Percentiles rank a stretch among this genome's conserved stretches.
Conservation (phyloP, 2,888 invertebrate genomes). For the Leptodirus hochenwartii region DNA sequence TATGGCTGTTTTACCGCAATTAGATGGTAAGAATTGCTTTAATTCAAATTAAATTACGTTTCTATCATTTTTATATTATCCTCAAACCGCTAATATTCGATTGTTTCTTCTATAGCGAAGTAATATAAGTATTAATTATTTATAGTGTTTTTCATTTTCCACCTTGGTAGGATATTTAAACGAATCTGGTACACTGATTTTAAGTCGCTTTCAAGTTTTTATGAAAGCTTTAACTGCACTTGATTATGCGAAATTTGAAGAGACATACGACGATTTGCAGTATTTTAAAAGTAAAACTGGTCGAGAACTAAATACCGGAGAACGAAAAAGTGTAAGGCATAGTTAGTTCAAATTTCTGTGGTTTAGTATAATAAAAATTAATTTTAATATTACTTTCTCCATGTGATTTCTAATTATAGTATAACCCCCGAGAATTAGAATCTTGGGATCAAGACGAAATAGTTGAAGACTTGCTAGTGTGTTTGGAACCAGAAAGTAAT, state of each 20-base stretch:
- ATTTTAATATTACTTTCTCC: conserved; percentile 2
- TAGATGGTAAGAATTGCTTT: conserved; percentile 49
- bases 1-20: conserved; percentile 64
- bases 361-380: background rate
- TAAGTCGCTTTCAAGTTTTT: conserved; percentile 70
- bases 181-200: conserved; percentile 68
- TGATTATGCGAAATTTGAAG: conserved; percentile 35
- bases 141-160: no score
- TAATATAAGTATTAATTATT: no score
- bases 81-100: no score
- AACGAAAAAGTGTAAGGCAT: conserved; percentile 19
- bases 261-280: conserved; percentile 62
- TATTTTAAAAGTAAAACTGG: conserved; percentile 70
- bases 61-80: no score
- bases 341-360: background rate
- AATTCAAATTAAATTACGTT: background rate
- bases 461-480: conserved; percentile 28
- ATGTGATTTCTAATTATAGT: conserved; percentile 1
- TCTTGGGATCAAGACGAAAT: conserved; percentile 25
- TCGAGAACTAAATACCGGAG: conserved; percentile 29
- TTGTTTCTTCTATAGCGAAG: no score
- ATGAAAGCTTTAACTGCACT: conserved; percentile 31
- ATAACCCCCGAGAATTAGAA: conserved; percentile 14
- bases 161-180: conserved; percentile 96
- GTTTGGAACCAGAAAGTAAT: conserved; percentile 19